Conservation (phyloP, 1,140 invertebrate genomes). For the Atopsyche davidsoni region DNA sequence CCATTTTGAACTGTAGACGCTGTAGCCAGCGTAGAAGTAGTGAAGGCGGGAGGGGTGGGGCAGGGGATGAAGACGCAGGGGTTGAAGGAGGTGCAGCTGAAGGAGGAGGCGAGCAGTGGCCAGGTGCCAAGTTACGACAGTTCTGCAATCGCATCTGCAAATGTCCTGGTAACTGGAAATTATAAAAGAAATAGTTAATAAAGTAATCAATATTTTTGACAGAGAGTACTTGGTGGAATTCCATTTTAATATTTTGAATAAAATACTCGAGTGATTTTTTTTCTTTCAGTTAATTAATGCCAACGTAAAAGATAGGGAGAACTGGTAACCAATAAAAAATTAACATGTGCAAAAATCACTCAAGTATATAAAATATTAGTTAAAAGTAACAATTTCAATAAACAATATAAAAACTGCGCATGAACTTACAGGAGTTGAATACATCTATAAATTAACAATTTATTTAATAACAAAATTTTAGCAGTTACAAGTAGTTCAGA, state of each 20-base stretch:
- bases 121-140: slow-evolving; percentile 72
- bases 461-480: too few relatives aligned
- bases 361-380: slow-evolving; percentile 2
- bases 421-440: too few relatives aligned
- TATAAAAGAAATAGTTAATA: slow-evolving; percentile 23
- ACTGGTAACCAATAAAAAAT: too few relatives aligned
- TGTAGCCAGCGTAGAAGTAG: slow-evolving; percentile 80
- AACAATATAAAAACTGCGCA: background rate
- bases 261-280: too few relatives aligned
- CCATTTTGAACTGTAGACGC: slow-evolving; percentile 94
- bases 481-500: too few relatives aligned
- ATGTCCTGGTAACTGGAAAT: slow-evolving; percentile 77
- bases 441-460: too few relatives aligned
- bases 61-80: slow-evolving; percentile 33
- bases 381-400: too few relatives aligned
- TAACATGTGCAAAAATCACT: too few relatives aligned
- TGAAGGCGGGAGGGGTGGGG: slow-evolving; percentile 25
- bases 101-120: slow-evolving; percentile 27
- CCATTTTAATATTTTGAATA: too few relatives aligned
- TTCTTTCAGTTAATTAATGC: background rate
- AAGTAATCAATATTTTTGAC: too few relatives aligned
- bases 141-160: slow-evolving; percentile 83
- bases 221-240: too few relatives aligned
- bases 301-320: too few relatives aligned
- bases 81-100: slow-evolving; percentile 6